phyloP scores from a whole-genome alignment of 2,888 invertebrate species.

The Lissonota sp. region DNA sequence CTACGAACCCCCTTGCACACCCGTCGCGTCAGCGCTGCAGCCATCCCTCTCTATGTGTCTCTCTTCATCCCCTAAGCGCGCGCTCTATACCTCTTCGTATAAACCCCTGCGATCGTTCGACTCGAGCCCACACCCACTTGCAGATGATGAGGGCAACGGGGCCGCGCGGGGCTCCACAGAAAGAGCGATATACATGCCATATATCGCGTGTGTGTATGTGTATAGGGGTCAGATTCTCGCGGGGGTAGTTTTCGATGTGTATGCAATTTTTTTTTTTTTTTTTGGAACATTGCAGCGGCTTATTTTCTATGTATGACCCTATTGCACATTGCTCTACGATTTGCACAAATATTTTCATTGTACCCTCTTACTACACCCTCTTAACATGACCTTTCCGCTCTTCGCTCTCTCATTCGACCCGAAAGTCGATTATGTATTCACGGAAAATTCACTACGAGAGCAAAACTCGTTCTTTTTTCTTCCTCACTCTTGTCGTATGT shows the following conservation, averaged over 20 bases:
- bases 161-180: slow-evolving; percentile 49
- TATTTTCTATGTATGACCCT: not conserved
- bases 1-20: slow-evolving; percentile 55
- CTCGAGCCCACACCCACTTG: slow-evolving; percentile 62
- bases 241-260: slow-evolving; percentile 26
- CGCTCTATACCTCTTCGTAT: slow-evolving; percentile 27
- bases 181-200: slow-evolving; percentile 25
- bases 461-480: not conserved
- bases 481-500: not conserved
- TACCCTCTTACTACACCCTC: not conserved
- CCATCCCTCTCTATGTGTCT: slow-evolving; percentile 20
- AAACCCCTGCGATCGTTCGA: slow-evolving; percentile 59
- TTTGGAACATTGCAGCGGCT: not conserved
- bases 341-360: slow-evolving; percentile 7
- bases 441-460: not conserved
- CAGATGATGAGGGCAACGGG: slow-evolving; percentile 65
- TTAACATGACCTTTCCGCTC: not conserved
- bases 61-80: slow-evolving; percentile 8
- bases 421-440: not conserved
- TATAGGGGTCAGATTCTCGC: slow-evolving; percentile 51
- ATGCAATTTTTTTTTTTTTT: slow-evolving; percentile 24
- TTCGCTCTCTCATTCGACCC: not conserved
- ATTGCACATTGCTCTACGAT: not conserved
- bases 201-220: not conserved
- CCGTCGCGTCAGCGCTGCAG: slow-evolving; percentile 22